Evolutionary conservation across 2,797 vertebrate genomes (phyloP).

Genomic region (Aselliscus stoliczkanus): DNA sequence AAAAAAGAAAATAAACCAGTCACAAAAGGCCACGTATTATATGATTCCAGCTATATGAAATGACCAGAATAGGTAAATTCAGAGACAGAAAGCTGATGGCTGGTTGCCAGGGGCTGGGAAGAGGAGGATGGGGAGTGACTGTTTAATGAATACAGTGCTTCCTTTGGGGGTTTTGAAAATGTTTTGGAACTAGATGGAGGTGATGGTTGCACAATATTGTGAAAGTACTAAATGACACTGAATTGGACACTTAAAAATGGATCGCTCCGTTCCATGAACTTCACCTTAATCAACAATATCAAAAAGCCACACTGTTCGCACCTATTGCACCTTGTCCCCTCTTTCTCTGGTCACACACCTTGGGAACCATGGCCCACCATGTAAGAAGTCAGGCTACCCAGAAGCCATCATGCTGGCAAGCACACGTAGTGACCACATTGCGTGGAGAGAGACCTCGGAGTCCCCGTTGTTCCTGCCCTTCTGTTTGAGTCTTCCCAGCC

Average conservation of each 20-base stretch:
- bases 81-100: not conserved
- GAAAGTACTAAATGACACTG: not conserved
- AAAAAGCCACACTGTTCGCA: not conserved
- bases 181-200: not conserved
- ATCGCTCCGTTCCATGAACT: not conserved
- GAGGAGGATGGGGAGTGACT: not conserved
- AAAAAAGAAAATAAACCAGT: not conserved
- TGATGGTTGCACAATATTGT: not conserved
- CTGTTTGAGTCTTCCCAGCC: not conserved
- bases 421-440: not conserved
- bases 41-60: too few relatives aligned
- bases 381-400: not conserved
- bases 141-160: not conserved
- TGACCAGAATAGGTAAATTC: too few relatives aligned
- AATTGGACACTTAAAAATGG: not conserved
- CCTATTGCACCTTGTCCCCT: not conserved
- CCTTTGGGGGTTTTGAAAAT: not conserved
- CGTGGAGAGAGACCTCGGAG: not conserved
- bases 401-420: not conserved
- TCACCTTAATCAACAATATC: not conserved
- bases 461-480: not conserved
- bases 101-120: not conserved
- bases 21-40: not conserved
- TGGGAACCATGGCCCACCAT: not conserved
- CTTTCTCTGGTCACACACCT: not conserved